These are phyloP conservation scores for Tretioscincus oriximinensis DNA, from an alignment of 2,113 vertebrate genomes.

Conservation along the genomic window DNA sequence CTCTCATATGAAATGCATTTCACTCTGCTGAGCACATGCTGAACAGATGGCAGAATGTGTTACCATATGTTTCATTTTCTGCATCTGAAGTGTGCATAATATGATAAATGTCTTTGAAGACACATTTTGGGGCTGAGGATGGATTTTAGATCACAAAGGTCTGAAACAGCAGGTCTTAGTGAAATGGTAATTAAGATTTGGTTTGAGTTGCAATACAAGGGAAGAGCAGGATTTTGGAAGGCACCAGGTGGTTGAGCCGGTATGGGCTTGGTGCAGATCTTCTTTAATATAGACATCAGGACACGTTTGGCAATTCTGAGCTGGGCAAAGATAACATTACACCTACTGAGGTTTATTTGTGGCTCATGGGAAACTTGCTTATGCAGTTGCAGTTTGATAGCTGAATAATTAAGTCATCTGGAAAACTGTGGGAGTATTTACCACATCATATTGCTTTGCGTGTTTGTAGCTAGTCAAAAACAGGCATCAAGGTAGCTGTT, in stretches of 20 bases:
- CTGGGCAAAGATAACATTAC: not conserved
- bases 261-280: not conserved
- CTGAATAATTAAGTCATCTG: not conserved
- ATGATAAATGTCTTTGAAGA: too few species aligned
- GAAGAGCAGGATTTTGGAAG: not conserved
- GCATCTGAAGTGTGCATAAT: too few species aligned
- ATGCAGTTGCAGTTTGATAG: not conserved
- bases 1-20: too few species aligned
- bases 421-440: not conserved
- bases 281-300: not conserved
- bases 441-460: not conserved
- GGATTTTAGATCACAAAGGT: not conserved
- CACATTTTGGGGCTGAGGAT: not conserved
- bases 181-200: not conserved
- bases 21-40: too few species aligned
- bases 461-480: not conserved
- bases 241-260: not conserved
- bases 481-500: not conserved
- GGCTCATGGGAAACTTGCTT: not conserved
- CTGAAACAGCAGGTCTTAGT: not conserved
- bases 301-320: not conserved
- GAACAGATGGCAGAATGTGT: too few species aligned
- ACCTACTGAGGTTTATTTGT: not conserved
- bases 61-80: too few species aligned
- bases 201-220: not conserved